Base-by-base conservation (phyloP, 2,113 vertebrate species). In the Leptosomus discolor region DNA sequence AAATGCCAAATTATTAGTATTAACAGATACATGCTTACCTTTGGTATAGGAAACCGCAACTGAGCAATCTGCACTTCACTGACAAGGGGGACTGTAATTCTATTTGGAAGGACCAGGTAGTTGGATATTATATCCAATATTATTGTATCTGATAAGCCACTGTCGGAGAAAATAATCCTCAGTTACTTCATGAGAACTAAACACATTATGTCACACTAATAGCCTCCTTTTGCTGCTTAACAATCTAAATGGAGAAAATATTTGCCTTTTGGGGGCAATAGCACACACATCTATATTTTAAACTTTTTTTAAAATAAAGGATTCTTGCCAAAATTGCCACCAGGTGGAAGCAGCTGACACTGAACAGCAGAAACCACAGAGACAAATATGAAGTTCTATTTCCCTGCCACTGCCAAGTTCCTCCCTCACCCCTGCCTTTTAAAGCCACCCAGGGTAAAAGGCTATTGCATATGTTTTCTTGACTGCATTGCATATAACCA, bases 51-150 rank as follows among this genome's bases (percentile, higher is more conserved):
- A 94, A 99, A 99, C 70, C 99, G 98, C 54, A 99, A 27, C 63
- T 98, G 98, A 50, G 99, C 98, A 36, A 99, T 98, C 41, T 99
- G 97, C n/a, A 98, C 95, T 36, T 99, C 98, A 29, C 98, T 99
- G 94, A 99, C 99, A 73, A 99, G 99, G 43, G 99, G 99, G 57
- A 99, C 99, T 41, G 98, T 98, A 96, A 99, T 99, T 78, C 98
- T 98, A 50, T 99, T 99, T 60, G 99, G 99, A 81, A 99, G 98
- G 58, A 99, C 99, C 97, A 99, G 82, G 85, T 98, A 98, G 97
- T 98, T 99, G 92, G 98, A 99, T 93, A 99, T 99, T 93, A 99
- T 98, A 96, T 99, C 99, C 98, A 99, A 74, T 96, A 99, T 99
- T 93, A 99, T 98, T 32, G 98, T 98, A 93, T 99, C 99, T 69